These are phyloP conservation scores for Catocala sponsa DNA, from an alignment of 2,888 invertebrate species.

Conservation along the genomic window DNA sequence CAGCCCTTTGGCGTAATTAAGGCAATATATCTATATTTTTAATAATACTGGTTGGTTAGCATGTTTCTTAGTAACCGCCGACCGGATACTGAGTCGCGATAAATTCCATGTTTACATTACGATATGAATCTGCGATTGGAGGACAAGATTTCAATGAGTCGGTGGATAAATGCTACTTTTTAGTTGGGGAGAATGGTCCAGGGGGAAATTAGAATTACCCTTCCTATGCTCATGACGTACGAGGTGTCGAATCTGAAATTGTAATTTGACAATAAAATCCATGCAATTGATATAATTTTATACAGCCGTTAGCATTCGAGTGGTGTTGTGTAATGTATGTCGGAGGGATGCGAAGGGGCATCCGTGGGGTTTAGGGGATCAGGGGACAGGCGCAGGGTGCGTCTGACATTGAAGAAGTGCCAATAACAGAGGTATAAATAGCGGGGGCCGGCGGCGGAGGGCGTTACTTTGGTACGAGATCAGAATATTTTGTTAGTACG, in stretches of 20 bases:
- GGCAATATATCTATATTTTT: slow-evolving; percentile 49
- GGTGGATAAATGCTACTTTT: slow-evolving; percentile 45
- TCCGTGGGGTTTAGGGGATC: slow-evolving; percentile 73
- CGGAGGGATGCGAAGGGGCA: slow-evolving; percentile 71
- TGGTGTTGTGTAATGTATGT: slow-evolving; percentile 83
- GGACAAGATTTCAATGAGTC: slow-evolving; percentile 62
- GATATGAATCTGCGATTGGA: slow-evolving; percentile 59
- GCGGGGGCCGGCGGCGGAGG: slow-evolving; percentile 82
- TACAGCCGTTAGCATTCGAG: slow-evolving; percentile 81
- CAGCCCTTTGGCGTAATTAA: slow-evolving; percentile 63
- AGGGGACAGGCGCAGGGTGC: slow-evolving; percentile 84
- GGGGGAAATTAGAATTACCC: slow-evolving; percentile 52
- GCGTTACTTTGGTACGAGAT: slow-evolving; percentile 86
- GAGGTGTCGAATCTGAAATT: slow-evolving; percentile 78
- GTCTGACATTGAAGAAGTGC: slow-evolving; percentile 89
- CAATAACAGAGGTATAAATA: slow-evolving; percentile 88
- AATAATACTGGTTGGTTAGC: slow-evolving; percentile 54
- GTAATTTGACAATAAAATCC: slow-evolving; percentile 81
- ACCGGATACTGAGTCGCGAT: slow-evolving; percentile 68
- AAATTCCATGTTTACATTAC: slow-evolving; percentile 75
- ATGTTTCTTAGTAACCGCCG: slow-evolving; percentile 69
- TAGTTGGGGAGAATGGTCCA: slow-evolving; percentile 30
- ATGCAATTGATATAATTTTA: slow-evolving; percentile 85
- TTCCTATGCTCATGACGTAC: slow-evolving; percentile 57
- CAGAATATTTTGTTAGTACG: slow-evolving; percentile 84